Conservation (phyloP, 2,888 invertebrate species). For the Sacculina carcini region DNA sequence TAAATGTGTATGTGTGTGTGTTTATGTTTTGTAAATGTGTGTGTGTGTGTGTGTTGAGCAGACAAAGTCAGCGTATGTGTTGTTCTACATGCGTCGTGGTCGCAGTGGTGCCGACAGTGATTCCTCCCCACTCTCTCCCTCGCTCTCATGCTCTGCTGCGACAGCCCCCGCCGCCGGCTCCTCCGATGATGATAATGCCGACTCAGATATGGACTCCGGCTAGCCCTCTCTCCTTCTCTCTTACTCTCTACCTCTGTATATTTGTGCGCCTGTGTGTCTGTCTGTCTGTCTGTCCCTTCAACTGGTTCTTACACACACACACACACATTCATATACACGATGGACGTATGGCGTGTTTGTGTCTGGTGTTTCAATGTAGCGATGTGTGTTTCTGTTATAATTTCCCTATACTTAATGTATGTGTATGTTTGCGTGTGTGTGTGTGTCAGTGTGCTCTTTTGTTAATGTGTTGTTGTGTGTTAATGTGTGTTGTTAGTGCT, state of each 20-base stretch:
- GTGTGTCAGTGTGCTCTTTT: background rate
- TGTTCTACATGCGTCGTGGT: conserved; percentile 23
- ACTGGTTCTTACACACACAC: background rate
- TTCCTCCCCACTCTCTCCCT: background rate
- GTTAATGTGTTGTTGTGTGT: background rate
- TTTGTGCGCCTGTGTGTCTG: too few species aligned
- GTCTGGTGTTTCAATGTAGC: too few species aligned
- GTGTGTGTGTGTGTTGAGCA: conserved; percentile 22
- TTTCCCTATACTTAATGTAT: too few species aligned
- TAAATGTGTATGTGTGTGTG: too few species aligned
- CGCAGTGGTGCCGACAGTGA: conserved; percentile 14
- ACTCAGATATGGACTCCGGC: background rate
- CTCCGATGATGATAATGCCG: background rate
- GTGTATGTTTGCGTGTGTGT: background rate
- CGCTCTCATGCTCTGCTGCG: background rate
- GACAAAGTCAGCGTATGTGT: conserved; percentile 25
- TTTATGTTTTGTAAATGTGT: too few species aligned
- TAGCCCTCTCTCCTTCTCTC: too few species aligned
- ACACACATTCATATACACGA: background rate
- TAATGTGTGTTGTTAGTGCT: background rate
- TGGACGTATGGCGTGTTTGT: too few species aligned
- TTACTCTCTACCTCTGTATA: too few species aligned
- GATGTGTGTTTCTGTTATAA: too few species aligned
- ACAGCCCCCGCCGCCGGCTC: background rate
- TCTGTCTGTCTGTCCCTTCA: too few species aligned